Conservation (phyloP, 2,113 vertebrate species). For the Porphyrio hochstetteri region DNA sequence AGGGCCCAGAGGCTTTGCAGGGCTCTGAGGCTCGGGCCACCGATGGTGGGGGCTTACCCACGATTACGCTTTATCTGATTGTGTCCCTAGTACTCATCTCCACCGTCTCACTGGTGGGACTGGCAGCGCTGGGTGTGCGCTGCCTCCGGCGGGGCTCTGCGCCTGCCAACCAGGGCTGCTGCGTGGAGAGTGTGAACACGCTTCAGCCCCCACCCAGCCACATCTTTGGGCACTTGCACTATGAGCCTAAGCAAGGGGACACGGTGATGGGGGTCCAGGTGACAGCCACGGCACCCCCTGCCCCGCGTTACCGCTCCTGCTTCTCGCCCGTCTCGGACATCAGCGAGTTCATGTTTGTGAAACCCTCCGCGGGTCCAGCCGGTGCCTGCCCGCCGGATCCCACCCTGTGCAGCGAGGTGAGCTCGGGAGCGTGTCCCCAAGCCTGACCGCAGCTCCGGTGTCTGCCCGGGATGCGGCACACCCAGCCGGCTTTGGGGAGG, state of each 20-base stretch:
- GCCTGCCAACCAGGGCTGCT: conserved; percentile 12
- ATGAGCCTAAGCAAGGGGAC: conserved; percentile 71
- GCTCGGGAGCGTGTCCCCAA: not conserved
- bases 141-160: conserved; percentile 49
- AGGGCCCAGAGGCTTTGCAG: conserved; percentile 70
- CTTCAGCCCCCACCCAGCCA: conserved; percentile 58
- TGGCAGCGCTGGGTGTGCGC: conserved; percentile 57
- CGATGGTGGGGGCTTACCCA: conserved; percentile 73
- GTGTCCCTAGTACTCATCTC: conserved; percentile 85
- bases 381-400: not conserved
- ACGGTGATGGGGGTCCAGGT: conserved; percentile 72
- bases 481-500: not conserved
- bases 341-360: conserved; percentile 85
- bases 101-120: conserved; percentile 74
- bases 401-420: conserved; percentile 68
- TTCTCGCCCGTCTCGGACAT: conserved; percentile 85
- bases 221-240: conserved; percentile 62
- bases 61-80: conserved; percentile 85
- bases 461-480: not conserved
- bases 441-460: not conserved
- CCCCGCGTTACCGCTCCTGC: conserved; percentile 79
- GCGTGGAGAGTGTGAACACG: conserved; percentile 49
- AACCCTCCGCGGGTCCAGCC: conserved; percentile 64
- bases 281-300: conserved; percentile 76
- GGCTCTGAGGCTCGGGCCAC: conserved; percentile 64